A percentile compares a stretch with the other conserved stretches of the same genome.
These are phyloP conservation scores for Premnoplex brunnescens DNA, from an alignment of 2,797 vertebrate genomes.

Conservation along the genomic window DNA sequence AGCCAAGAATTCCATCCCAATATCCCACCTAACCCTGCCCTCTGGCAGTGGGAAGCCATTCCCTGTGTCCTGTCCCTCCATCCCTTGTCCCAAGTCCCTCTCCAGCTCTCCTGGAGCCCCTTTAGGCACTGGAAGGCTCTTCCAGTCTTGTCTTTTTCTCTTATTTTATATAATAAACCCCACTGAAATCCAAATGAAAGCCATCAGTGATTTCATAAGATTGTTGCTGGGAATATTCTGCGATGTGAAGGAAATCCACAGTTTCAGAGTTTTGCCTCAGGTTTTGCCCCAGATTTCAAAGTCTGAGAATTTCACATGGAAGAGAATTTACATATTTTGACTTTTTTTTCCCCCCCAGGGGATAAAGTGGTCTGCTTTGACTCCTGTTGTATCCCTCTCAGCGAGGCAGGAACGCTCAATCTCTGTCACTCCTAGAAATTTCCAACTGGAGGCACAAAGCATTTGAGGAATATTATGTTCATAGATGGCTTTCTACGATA, in stretches of 20 bases:
- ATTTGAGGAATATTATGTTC: neutral
- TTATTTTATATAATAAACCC: neutral
- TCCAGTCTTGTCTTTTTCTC: neutral
- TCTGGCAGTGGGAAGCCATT: neutral
- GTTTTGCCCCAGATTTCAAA: neutral
- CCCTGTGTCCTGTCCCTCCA: neutral
- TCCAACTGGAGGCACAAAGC: neutral
- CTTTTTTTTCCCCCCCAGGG: neutral
- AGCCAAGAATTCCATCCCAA: accelerated
- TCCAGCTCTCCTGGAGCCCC: neutral
- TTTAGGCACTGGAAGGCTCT: neutral
- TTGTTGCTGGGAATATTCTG: neutral
- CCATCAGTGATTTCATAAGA: neutral
- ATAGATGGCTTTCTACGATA: neutral
- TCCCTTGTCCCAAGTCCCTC: neutral
- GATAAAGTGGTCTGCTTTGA: neutral
- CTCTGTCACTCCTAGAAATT: neutral
- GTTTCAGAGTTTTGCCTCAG: neutral
- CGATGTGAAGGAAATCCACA: neutral
- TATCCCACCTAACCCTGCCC: accelerated
- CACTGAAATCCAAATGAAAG: neutral
- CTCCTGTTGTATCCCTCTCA: neutral
- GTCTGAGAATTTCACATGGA: neutral
- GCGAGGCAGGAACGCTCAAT: neutral
- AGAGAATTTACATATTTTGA: neutral